Base-by-base conservation (phyloP, 1,140 invertebrate genomes). In the Macrosteles quadrilineatus region DNA sequence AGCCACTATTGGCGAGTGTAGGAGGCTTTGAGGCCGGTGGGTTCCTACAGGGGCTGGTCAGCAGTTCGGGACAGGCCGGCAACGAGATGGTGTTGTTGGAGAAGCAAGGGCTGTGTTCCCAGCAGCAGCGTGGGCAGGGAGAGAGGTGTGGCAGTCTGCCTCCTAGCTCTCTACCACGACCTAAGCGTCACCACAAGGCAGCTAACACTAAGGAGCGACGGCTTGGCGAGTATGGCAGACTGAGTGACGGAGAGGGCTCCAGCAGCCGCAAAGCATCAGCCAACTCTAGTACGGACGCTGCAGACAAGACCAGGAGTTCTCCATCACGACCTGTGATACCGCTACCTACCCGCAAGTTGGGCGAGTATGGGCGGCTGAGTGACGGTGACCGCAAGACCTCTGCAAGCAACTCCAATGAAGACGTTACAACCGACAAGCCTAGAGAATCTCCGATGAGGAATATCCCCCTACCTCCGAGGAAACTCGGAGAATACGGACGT, bases 1-100 rank as follows among this genome's bases (percentile, higher is more conserved):
- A 91, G 83, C 86, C 89, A 89, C 78, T 91, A 89, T 80, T 93
- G 83, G 87, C 90, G 84, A 84, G 90, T 86, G 85, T 91, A 84
- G 79, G 78, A 68, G 84, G 85, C 12, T 75, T 76, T 62, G 85
- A 82, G 76, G 81, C 85, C 75, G 82, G 81, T 73, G 81, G 82
- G 67, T 78, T 85, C 29, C 71, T 85, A 53, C 83, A 85, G 40
- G 83, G 82, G 64, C 79, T 84, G 40, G 82, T 80, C 1, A 21
- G 40, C 23, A 72, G 30, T 70, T 68, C 66, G 40, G 81, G 30
- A 82, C 87, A 1, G 88, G 63, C 25, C 1, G 64, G 68, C 3
- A 68, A 90, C 74, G 89, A 90, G 68, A 90, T 90, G 76, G 82
- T 91, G 76, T 83, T 92, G 27, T 77, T 91, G 70, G 90, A 91